Evolutionary conservation across 1,140 invertebrate species (phyloP), one percentile per base, ranked within the genome.

Genomic region (Nebria ingens): DNA sequence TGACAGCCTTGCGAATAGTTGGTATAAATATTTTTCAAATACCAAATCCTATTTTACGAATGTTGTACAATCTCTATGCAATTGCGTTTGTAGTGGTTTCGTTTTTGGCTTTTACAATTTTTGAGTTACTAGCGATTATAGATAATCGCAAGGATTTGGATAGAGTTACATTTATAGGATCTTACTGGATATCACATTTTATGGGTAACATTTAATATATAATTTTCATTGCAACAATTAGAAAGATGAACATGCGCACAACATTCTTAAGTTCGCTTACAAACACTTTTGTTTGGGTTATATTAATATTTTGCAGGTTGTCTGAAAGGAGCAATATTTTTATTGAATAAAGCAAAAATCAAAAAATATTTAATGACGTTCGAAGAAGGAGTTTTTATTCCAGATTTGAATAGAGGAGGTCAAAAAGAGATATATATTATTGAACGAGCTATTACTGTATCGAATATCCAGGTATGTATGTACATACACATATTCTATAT

Each of bases 21-120:
- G 40, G 40, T 17, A 45, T 45, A 11, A 45, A 45, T 17, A 45
- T 45, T 4, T 45, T 45, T 17, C 9, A 45, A 4, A 45, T 45
- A 12, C 3, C 9, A 17, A 45, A 45, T 45, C 40, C 40, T 4
- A 12, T 9, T 17, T 17, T 45, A 3, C 40, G 40, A 12, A 17
- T 45, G 4, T 45, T 45, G 40, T 45, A 45, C 40, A 45, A 45
- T 45, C 9, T 45, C 40, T 45, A 45, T 17, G 40, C 40, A 12
- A 17, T 17, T 45, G 9, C 3, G 3, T 17, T 45, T 17, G 17
- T 45, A 17, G 17, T 45, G 9, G 4, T 17, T 9, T 45, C 40
- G 6, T 45, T 12, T 45, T 9, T 45, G 9, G 40, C 9, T 4
- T 45, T 45, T 45, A 45, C 40, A 17, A 17, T 17, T 45, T 9